Conservation (phyloP, 2,888 invertebrate species). For the Argyra leucocephala region DNA sequence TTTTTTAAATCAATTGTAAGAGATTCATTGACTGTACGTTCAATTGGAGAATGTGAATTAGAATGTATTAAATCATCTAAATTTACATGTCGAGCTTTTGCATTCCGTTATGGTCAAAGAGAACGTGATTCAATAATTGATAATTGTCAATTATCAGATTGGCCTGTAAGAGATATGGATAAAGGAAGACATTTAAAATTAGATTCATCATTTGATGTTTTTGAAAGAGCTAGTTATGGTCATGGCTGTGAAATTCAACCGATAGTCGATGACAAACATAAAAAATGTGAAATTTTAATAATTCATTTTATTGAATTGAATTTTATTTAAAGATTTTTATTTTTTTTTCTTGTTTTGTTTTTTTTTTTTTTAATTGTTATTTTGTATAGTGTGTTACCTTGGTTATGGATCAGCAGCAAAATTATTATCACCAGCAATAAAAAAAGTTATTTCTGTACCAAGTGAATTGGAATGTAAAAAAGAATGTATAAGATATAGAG, state of each 20-base stretch:
- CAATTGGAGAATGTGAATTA: constrained; percentile 69
- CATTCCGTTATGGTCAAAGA: constrained; percentile 62
- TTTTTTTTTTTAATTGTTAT: constrained; percentile 20
- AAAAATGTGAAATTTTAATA: constrained; percentile 35
- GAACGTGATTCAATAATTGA: constrained; percentile 55
- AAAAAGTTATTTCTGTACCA: constrained; percentile 55
- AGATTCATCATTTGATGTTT: constrained; percentile 62
- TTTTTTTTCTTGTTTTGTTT: constrained; percentile 13
- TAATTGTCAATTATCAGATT: constrained; percentile 71
- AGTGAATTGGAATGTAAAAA: constrained; percentile 60
- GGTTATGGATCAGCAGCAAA: constrained; percentile 68
- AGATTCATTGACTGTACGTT: constrained; percentile 57
- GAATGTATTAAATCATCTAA: constrained; percentile 63
- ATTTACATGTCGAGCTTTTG: constrained; percentile 73
- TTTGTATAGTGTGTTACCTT: constrained; percentile 60
- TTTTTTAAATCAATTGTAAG: constrained; percentile 55
- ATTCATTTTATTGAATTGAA: constrained; percentile 9
- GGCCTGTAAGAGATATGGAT: constrained; percentile 57
- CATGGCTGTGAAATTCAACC: constrained; percentile 69
- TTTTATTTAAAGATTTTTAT: constrained; percentile 15
- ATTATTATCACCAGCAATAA: constrained; percentile 54
- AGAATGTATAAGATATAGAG: constrained; percentile 52
- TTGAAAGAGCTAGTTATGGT: constrained; percentile 71
- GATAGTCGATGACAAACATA: constrained; percentile 42
- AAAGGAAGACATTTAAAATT: constrained; percentile 49